Base-by-base conservation (phyloP, 2,113 vertebrate species). In the Mellivora capensis region DNA sequence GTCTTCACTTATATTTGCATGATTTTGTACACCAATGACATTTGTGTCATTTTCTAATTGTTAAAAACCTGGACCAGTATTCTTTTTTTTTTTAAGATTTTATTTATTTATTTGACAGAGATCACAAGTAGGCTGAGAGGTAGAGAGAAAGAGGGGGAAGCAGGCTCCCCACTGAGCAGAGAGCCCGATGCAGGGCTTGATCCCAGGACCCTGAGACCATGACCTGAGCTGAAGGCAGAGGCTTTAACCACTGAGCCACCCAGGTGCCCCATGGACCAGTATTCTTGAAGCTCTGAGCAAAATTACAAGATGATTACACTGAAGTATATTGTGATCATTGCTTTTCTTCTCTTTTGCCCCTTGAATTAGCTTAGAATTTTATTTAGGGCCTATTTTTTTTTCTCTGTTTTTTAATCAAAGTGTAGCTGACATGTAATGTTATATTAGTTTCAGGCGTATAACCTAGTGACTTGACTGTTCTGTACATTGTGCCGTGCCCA, bases 351-450 rank as follows among this genome's bases (percentile, higher is more conserved):
- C 59, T 39, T 61, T 91, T 84, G 72, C 31, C 76, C 96, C 80
- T 97, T 64, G 42, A 64, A 62, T 96, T 76, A 90, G 47, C 79
- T 82, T 85, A 85, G 57, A 57, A 49, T 88, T 91, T 94, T 89
- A 95, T 52, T 85, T 77, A 77, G 27, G 27, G 27, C 7, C 74
- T 18, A 44, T 44, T 31, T 47, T 42, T 42, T 76, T 76, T 23
- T 17, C 7, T 76, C 74, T 77, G 42, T 77, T 31, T 47, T 44
- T 76, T 44, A 76, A 29, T 47, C 42, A 27, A 76, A 29, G 27
- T 76, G 47, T 44, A 29, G 27, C 42, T 47, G 72, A 47, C 72
- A 29, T 47, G 9, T 44, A 57, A 57, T 57, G 72, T 47, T 31
- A 15, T 31, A 31, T 47, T 47, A 4, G 74, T 77, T 77, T 47